Evolutionary conservation across 2,113 vertebrate species (phyloP).

Genomic region (Spea multiplicata): DNA sequence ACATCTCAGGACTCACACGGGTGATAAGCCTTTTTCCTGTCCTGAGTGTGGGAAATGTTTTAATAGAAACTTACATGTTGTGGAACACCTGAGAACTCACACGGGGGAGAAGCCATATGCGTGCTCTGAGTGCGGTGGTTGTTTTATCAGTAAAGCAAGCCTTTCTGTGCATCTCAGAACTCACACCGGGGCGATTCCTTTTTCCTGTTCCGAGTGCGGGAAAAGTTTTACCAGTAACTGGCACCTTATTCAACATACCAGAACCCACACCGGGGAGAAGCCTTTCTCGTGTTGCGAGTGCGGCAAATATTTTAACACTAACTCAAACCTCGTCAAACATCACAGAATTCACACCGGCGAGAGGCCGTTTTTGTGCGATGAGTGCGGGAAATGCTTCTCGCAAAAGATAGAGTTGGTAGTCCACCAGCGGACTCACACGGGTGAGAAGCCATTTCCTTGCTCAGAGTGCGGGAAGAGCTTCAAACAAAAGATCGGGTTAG

Average conservation of each 20-base stretch:
- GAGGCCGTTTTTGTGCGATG: background rate
- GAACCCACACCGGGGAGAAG: constrained; percentile 46
- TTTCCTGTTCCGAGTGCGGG: background rate
- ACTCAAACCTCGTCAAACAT: constrained; percentile 30
- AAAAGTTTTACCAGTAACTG: background rate
- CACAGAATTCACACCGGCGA: constrained; percentile 20
- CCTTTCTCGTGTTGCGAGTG: constrained; percentile 51
- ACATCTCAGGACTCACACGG: too few species aligned
- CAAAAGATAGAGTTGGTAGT: background rate
- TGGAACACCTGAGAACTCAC: too few species aligned
- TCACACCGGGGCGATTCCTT: background rate
- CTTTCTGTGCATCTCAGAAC: background rate
- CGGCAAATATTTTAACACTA: constrained; percentile 37
- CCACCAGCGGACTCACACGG: background rate
- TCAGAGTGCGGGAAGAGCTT: background rate
- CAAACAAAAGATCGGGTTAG: background rate
- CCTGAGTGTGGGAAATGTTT: too few species aligned
- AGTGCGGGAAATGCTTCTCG: constrained; percentile 4
- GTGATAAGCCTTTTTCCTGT: too few species aligned
- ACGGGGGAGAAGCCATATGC: constrained; percentile 51
- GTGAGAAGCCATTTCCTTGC: background rate
- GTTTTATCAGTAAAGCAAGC: constrained; percentile 24
- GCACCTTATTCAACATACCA: constrained; percentile 8
- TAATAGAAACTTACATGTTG: too few species aligned
- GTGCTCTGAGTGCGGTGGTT: constrained; percentile 44